Percentiles rank a stretch among this genome's conserved stretches.
These are phyloP conservation scores for Ahaetulla prasina DNA, from an alignment of 2,113 vertebrate genomes.

Conservation along the genomic window DNA sequence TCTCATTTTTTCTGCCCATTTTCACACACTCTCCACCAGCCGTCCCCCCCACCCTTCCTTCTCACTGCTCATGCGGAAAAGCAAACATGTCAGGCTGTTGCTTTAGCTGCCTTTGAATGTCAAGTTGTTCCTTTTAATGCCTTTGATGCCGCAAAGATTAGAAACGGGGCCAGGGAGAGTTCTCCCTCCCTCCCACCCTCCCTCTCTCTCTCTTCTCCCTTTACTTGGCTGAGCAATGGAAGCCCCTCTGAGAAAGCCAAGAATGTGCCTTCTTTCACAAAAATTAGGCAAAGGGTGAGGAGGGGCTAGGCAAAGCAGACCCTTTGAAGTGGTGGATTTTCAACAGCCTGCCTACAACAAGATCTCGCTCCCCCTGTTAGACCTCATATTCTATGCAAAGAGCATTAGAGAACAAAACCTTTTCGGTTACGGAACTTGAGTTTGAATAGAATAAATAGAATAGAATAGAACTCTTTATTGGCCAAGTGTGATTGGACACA, in stretches of 20 bases:
- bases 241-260: not conserved
- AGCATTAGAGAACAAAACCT: not conserved
- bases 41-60: not conserved
- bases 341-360: not conserved
- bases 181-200: not conserved
- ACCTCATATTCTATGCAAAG: not conserved
- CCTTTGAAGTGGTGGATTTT: not conserved
- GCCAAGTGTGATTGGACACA: too few species aligned
- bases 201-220: too few species aligned
- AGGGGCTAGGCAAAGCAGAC: not conserved
- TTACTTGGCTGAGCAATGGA: not conserved
- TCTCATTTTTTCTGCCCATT: not conserved
- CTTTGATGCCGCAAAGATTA: not conserved
- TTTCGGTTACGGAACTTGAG: too few species aligned
- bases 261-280: not conserved
- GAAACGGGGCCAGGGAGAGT: not conserved
- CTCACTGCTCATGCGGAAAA: not conserved
- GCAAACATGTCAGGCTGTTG: not conserved
- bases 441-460: too few species aligned
- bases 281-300: not conserved
- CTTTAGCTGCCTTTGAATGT: not conserved
- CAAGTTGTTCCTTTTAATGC: not conserved
- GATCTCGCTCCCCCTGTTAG: rapidly evolving
- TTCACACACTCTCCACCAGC: not conserved
- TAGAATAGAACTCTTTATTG: too few species aligned